Conservation (phyloP, 92 coral and sea anemone genomes). For the Epizoanthus fatuus region DNA sequence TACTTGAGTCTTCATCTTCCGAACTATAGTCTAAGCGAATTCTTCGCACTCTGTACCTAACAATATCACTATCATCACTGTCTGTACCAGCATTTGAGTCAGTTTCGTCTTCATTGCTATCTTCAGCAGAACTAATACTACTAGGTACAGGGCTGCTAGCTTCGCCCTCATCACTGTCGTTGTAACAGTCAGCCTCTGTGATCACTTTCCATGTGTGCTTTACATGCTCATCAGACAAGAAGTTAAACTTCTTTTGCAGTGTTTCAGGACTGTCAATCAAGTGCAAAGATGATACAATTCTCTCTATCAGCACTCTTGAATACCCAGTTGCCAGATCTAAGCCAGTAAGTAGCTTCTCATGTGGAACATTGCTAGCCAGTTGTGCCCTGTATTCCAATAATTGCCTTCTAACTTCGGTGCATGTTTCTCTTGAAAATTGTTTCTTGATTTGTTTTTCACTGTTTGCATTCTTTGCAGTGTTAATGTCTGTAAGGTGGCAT, state of each 20-base stretch:
- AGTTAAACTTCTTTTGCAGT: constrained; percentile 33
- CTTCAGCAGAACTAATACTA: too few relatives aligned
- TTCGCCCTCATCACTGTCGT: too few relatives aligned
- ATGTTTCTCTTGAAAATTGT: not conserved
- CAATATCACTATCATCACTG: too few relatives aligned
- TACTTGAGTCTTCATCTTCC: too few relatives aligned
- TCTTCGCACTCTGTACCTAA: too few relatives aligned
- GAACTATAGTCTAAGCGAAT: too few relatives aligned
- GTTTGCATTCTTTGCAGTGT: too few relatives aligned
- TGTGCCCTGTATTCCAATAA: constrained; percentile 46
- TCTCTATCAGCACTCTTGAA: constrained; percentile 36
- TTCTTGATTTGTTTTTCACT: not conserved
- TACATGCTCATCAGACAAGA: constrained; percentile 52
- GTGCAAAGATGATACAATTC: constrained; percentile 24
- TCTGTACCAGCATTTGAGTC: too few relatives aligned
- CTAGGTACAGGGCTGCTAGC: too few relatives aligned
- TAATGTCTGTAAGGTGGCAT: not conserved
- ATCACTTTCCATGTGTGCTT: constrained; percentile 31
- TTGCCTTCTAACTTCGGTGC: not conserved
- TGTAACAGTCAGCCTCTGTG: not conserved
- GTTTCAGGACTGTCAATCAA: constrained; percentile 18
- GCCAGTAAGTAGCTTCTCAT: constrained; percentile 57
- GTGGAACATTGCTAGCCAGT: constrained; percentile 39
- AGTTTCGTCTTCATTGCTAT: too few relatives aligned
- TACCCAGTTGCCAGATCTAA: constrained; percentile 59